A percentile compares a stretch with the other conserved stretches of the same genome.
phyloP scores from a whole-genome alignment of 2,888 invertebrate species.

The Lasioglossum zephyrum region DNA sequence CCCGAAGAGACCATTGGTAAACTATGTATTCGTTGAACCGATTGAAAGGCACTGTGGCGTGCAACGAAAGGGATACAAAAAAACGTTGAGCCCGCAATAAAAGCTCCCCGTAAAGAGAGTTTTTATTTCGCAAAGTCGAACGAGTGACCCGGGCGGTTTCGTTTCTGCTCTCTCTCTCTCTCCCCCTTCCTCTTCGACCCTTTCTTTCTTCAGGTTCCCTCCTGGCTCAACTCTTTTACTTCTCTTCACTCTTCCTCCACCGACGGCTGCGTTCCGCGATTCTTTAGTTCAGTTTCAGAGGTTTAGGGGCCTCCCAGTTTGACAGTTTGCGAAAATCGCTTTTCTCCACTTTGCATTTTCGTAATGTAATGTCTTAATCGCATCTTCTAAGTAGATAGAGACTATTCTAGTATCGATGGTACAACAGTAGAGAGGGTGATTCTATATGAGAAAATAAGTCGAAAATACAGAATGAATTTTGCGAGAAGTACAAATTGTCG shows the following conservation, averaged over 20 bases:
- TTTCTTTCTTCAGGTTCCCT: slow-evolving; percentile 34
- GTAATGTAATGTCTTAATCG: slow-evolving; percentile 58
- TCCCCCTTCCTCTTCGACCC: slow-evolving; percentile 46
- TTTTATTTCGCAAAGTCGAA: slow-evolving; percentile 82
- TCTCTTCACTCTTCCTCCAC: slow-evolving; percentile 38
- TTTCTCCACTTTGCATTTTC: slow-evolving; percentile 62
- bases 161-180: slow-evolving; percentile 57
- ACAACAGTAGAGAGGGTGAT: no score
- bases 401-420: no score
- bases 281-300: slow-evolving; percentile 73
- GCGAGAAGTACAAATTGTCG: no score
- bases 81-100: slow-evolving; percentile 80
- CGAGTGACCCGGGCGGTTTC: slow-evolving; percentile 78
- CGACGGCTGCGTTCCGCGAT: slow-evolving; percentile 55
- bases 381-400: neutral
- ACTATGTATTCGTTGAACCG: slow-evolving; percentile 76
- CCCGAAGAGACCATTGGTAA: slow-evolving; percentile 72
- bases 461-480: no score
- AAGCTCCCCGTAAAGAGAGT: slow-evolving; percentile 81
- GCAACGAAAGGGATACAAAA: slow-evolving; percentile 77
- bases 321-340: slow-evolving; percentile 9
- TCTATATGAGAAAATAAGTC: no score
- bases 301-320: slow-evolving; percentile 43
- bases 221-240: slow-evolving; percentile 37
- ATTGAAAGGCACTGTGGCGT: slow-evolving; percentile 76